Conservation (phyloP, 2,888 invertebrate species). For the Lobophora halterata region DNA sequence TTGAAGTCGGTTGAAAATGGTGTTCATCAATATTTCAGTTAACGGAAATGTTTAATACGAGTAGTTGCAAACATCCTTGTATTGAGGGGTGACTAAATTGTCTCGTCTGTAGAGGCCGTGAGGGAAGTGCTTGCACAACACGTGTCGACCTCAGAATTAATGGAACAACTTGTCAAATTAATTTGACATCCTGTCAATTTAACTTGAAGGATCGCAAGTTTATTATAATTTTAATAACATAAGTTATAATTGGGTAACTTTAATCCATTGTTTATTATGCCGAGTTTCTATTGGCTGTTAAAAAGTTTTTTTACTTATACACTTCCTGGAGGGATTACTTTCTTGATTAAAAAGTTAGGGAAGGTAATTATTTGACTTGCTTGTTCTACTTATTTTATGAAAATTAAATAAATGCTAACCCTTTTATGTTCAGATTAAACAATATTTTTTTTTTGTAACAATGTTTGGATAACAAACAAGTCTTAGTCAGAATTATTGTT, state of each 20-base stretch:
- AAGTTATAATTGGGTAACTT: constrained; percentile 44
- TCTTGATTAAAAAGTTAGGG: constrained; percentile 18
- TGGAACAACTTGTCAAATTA: constrained; percentile 32
- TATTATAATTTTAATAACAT: constrained; percentile 37
- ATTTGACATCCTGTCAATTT: constrained; percentile 37
- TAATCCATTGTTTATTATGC: constrained; percentile 23
- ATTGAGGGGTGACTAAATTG: too few relatives aligned
- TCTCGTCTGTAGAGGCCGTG: not conserved
- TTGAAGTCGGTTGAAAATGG: too few relatives aligned
- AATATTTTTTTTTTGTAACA: too few relatives aligned
- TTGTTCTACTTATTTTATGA: constrained; percentile 1
- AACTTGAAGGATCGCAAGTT: constrained; percentile 26
- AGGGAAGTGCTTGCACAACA: constrained; percentile 24
- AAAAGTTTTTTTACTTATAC: constrained; percentile 15
- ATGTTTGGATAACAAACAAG: too few relatives aligned
- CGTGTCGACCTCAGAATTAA: constrained; percentile 28
- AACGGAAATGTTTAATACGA: too few relatives aligned
- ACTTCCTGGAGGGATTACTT: constrained; percentile 9
- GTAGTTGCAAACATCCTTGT: too few relatives aligned
- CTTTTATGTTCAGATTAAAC: not conserved
- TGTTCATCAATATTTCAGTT: too few relatives aligned
- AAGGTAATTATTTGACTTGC: constrained; percentile 6
- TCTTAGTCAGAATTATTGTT: too few relatives aligned
- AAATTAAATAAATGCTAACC: constrained; percentile 3
- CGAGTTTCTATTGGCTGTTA: constrained; percentile 8